Evolutionary conservation across 2,888 invertebrate genomes (phyloP).

Genomic region (Drosophila merina): DNA sequence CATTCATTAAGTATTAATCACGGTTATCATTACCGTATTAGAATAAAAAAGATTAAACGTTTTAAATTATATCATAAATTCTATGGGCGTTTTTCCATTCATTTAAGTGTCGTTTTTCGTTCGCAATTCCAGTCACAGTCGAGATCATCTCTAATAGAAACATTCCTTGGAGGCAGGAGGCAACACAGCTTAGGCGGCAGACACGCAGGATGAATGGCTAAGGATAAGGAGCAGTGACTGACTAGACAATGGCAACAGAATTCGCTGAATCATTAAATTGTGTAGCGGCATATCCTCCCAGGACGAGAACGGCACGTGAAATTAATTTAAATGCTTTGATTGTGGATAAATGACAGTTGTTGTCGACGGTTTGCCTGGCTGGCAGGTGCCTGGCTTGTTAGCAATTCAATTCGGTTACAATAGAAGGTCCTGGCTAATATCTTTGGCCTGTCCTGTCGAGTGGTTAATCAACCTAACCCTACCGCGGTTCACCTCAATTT

Average conservation of each 20-base stretch:
- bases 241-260: slow-evolving; percentile 46
- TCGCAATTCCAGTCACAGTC: slow-evolving; percentile 18
- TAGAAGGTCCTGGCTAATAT: slow-evolving; percentile 30
- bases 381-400: slow-evolving; percentile 23
- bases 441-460: slow-evolving; percentile 11
- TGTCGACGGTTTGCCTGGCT: slow-evolving; percentile 23
- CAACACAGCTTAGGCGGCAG: slow-evolving; percentile 7
- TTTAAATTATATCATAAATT: not conserved
- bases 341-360: slow-evolving; percentile 37
- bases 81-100: not conserved
- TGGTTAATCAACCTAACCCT: slow-evolving; percentile 68
- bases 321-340: slow-evolving; percentile 63
- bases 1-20: not conserved
- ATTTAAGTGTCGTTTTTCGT: not conserved
- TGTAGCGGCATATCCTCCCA: slow-evolving; percentile 9
- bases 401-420: slow-evolving; percentile 61
- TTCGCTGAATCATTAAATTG: slow-evolving; percentile 47
- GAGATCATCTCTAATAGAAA: slow-evolving; percentile 40
- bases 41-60: not conserved
- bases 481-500: slow-evolving; percentile 63
- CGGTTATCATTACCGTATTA: not conserved
- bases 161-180: slow-evolving; percentile 10
- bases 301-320: slow-evolving; percentile 47
- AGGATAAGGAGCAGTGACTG: slow-evolving; percentile 24
- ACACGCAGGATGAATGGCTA: slow-evolving; percentile 46